Base-by-base conservation (phyloP, 2,113 vertebrate genomes). In the Pelecanoides urinatrix region DNA sequence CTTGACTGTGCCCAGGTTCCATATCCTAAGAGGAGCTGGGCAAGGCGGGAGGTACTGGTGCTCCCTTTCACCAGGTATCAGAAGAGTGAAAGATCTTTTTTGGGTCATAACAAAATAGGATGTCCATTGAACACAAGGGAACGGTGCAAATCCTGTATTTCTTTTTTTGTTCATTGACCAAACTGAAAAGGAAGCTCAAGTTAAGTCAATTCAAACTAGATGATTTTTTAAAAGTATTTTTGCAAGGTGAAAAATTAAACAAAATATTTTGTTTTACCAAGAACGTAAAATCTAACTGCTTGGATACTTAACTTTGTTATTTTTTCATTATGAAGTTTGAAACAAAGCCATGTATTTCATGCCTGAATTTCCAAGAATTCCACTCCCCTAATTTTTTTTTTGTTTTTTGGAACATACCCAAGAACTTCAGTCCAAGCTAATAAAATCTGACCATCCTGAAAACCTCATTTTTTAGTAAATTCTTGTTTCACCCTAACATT, bases 281-380 rank as follows among this genome's bases (percentile, higher is more conserved):
- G 77, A 90, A 76, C 32, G 40, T 76, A 68, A 89, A 85, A 84
- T 68, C 73, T 92, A 63, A 81, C 59, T 92, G 83, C 73, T 89
- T 3, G 0, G 89, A 71, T 94, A 71, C 84, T 97, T 88, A 84
- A 91, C 73, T 82, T 81, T 92, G 73, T 94, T 91, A 72, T 95
- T 94, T 78, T 96, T 95, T 96, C 73, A 75, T 92, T 91, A 94
- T 5, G 19, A 75, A 91, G 42, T 75, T 83, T 96, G 93, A 96
- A 94, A 92, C 75, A 93, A 94, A 90, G 85, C 87, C 90, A 88
- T 77, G 6, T 56, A 62, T 88, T 90, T 96, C 45, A 73, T 96
- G 92, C 42, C 77, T 92, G 85, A 95, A 86, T 93, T 96, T 96
- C 94, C 78, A 94, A 72, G 82, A 93, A 92, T 83, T 94, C 72